phyloP scores from a whole-genome alignment of 1,140 invertebrate genomes.

The Drosophila kepulauana region DNA sequence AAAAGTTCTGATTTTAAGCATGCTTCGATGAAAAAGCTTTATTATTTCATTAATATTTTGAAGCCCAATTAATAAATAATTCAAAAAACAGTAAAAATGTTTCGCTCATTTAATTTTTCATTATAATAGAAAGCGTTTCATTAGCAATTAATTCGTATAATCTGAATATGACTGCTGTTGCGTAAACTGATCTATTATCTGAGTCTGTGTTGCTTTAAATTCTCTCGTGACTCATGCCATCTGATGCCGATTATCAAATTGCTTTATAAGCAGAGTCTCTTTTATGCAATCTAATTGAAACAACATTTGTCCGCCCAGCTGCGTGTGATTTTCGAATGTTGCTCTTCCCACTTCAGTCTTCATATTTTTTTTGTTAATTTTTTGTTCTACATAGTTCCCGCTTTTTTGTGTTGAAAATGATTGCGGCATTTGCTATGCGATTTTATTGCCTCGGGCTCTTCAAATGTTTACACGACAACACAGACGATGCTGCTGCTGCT shows the following conservation, averaged over 20 bases:
- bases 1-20: too few relatives aligned
- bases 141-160: too few relatives aligned
- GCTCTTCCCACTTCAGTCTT: neutral
- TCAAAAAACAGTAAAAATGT: too few relatives aligned
- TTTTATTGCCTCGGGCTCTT: slow-evolving; percentile 37
- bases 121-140: too few relatives aligned
- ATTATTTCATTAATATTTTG: too few relatives aligned
- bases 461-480: slow-evolving; percentile 34
- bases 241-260: slow-evolving; percentile 31
- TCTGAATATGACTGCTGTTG: too few relatives aligned
- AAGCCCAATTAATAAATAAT: too few relatives aligned
- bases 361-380: too few relatives aligned
- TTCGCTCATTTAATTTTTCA: too few relatives aligned
- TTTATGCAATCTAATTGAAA: slow-evolving; percentile 65
- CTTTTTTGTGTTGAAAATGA: slow-evolving; percentile 15
- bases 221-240: slow-evolving; percentile 22
- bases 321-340: slow-evolving; percentile 9
- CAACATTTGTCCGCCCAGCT: slow-evolving; percentile 35
- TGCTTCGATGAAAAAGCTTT: too few relatives aligned
- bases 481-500: slow-evolving; percentile 7
- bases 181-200: neutral
- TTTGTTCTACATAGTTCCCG: neutral
- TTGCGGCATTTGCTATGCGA: slow-evolving; percentile 37
- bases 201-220: neutral
- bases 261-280: slow-evolving; percentile 50